These are phyloP conservation scores for Copidosoma aretas DNA, from an alignment of 2,888 invertebrate genomes.

Conservation along the genomic window DNA sequence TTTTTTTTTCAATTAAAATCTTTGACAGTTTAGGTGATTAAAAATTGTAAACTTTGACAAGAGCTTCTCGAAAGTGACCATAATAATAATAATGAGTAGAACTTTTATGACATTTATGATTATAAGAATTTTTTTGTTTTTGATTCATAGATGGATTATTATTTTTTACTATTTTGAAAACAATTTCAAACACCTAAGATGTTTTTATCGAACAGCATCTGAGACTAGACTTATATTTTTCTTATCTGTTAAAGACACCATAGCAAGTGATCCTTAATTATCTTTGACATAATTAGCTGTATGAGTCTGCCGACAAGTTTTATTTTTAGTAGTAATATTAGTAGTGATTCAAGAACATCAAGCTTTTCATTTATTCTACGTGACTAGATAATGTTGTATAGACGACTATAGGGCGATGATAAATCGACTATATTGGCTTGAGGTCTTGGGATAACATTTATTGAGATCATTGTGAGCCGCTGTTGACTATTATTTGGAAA, in stretches of 20 bases:
- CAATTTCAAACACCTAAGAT: neutral
- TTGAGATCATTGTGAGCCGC: slow-evolving; percentile 19
- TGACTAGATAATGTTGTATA: neutral
- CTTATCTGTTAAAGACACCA: neutral
- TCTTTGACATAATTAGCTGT: slow-evolving; percentile 36
- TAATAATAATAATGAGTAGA: no score
- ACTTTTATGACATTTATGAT: neutral
- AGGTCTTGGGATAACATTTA: slow-evolving; percentile 4
- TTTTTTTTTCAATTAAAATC: no score
- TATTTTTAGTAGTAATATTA: neutral
- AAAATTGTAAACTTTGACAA: neutral
- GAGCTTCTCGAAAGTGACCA: neutral
- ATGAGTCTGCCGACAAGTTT: slow-evolving; percentile 20
- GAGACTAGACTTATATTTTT: slow-evolving; percentile 12
- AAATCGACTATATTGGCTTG: neutral
- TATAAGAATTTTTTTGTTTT: neutral
- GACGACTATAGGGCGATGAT: slow-evolving; percentile 8
- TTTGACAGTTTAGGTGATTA: no score
- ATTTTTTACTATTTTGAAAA: neutral
- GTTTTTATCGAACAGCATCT: neutral
- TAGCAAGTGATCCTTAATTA: slow-evolving; percentile 18
- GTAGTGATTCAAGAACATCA: neutral
- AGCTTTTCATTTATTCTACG: slow-evolving; percentile 11
- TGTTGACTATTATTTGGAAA: slow-evolving; percentile 2
- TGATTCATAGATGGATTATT: neutral